These are phyloP conservation scores for Drosophila nr. perissopoda DNA, from an alignment of 2,888 invertebrate species.

Conservation along the genomic window DNA sequence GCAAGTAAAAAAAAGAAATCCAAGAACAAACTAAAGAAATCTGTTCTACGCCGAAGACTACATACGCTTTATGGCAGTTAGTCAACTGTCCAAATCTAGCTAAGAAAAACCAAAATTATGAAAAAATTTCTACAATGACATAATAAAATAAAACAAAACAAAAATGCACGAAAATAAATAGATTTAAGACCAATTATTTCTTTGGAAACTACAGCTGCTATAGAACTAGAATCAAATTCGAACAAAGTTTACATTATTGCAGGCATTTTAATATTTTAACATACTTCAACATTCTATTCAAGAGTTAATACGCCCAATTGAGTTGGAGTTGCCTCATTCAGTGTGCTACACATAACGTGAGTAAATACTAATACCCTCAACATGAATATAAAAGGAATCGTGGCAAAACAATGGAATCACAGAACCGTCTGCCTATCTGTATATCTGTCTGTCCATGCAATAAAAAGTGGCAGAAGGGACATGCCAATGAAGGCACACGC, in stretches of 20 bases:
- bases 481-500: constrained; percentile 30
- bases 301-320: not conserved
- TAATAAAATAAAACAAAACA: not conserved
- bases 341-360: not conserved
- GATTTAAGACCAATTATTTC: not conserved
- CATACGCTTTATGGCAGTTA: constrained; percentile 1
- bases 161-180: not conserved
- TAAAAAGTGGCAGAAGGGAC: constrained; percentile 41
- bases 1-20: constrained; percentile 38
- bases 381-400: constrained; percentile 6
- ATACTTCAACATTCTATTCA: not conserved
- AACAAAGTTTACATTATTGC: not conserved
- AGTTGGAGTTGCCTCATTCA: not conserved
- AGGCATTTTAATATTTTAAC: not conserved
- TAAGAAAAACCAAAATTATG: not conserved
- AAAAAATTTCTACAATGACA: too few species aligned
- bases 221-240: not conserved
- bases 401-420: constrained; percentile 42
- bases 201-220: not conserved
- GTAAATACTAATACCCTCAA: constrained; percentile 1
- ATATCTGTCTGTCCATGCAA: constrained; percentile 38
- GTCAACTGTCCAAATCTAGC: not conserved
- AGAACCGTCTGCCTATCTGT: constrained; percentile 18
- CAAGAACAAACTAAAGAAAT: constrained; percentile 1
- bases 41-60: not conserved